These are phyloP conservation scores for Trissolcus brochymenae DNA, from an alignment of 2,888 invertebrate genomes.

Conservation along the genomic window DNA sequence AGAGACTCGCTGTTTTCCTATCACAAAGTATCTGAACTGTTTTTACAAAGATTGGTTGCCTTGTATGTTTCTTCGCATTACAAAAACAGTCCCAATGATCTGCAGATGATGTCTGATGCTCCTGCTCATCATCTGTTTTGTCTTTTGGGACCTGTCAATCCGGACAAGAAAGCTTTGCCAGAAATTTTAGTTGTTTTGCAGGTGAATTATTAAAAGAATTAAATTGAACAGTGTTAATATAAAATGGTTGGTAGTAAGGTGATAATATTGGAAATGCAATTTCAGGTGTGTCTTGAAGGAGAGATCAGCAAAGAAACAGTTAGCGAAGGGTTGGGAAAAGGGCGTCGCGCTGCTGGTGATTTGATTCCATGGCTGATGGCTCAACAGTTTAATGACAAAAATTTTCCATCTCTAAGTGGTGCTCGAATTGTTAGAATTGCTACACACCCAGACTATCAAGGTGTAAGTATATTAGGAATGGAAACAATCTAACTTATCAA, in stretches of 20 bases:
- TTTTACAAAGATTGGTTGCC: conserved; percentile 93
- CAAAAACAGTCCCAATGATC: conserved; percentile 98
- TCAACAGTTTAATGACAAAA: conserved; percentile 95
- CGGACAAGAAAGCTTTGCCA: conserved; percentile 85
- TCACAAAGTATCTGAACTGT: conserved; percentile 93
- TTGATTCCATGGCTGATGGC: conserved; percentile 99
- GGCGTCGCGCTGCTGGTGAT: conserved; percentile 95
- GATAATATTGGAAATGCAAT: background rate
- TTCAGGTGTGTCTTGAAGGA: conserved; percentile 83
- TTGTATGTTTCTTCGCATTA: conserved; percentile 99
- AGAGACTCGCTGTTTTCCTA: conserved; percentile 98
- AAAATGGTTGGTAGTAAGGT: background rate
- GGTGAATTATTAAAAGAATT: conserved; percentile 70
- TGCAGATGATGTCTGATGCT: conserved; percentile 98
- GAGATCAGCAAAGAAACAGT: conserved; percentile 84
- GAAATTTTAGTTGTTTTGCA: conserved; percentile 96
- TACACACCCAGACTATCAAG: conserved; percentile 97
- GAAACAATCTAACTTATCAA: background rate
- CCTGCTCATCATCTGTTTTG: conserved; percentile 99
- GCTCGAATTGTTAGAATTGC: conserved; percentile 97
- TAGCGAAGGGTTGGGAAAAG: conserved; percentile 87
- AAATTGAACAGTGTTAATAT: background rate
- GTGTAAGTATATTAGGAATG: conserved; percentile 77
- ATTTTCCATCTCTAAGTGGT: conserved; percentile 93
- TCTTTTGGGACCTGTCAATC: conserved; percentile 89